Percentiles rank a stretch among this genome's conserved stretches.
phyloP scores from a whole-genome alignment of 2,888 invertebrate genomes.

The Orthosia gothica region DNA sequence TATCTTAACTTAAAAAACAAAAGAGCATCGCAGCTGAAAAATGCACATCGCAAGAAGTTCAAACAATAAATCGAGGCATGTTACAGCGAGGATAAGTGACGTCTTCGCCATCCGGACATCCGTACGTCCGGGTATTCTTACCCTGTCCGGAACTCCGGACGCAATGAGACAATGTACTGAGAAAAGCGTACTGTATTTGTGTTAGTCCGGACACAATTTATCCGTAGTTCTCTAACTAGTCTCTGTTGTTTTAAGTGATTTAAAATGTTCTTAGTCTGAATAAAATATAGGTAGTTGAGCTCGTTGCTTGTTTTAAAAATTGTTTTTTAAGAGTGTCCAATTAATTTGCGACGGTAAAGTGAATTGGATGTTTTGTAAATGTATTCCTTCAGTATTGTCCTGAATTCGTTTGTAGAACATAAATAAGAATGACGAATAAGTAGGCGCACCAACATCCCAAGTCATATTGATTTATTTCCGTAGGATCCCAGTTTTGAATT shows the following conservation, averaged over 20 bases:
- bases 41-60: constrained; percentile 48
- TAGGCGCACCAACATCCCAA: too few species aligned
- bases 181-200: constrained; percentile 67
- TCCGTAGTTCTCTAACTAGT: constrained; percentile 58
- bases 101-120: constrained; percentile 56
- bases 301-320: constrained; percentile 25
- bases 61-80: constrained; percentile 62
- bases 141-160: constrained; percentile 58
- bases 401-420: neutral
- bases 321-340: constrained; percentile 10
- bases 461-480: too few species aligned
- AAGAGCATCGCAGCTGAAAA: constrained; percentile 17
- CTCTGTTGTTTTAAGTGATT: constrained; percentile 66
- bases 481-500: too few species aligned
- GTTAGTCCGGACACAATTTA: constrained; percentile 64
- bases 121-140: constrained; percentile 57
- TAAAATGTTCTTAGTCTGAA: constrained; percentile 60
- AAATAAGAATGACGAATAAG: neutral
- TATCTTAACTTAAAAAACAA: too few species aligned
- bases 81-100: constrained; percentile 63
- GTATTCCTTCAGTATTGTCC: neutral
- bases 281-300: constrained; percentile 49
- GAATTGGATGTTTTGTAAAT: constrained; percentile 20
- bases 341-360: constrained; percentile 20
- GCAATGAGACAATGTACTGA: constrained; percentile 67